These are phyloP conservation scores for Apostichopus californicus DNA, from an alignment of 35 echinoderm and acorn worm species.

Conservation along the genomic window DNA sequence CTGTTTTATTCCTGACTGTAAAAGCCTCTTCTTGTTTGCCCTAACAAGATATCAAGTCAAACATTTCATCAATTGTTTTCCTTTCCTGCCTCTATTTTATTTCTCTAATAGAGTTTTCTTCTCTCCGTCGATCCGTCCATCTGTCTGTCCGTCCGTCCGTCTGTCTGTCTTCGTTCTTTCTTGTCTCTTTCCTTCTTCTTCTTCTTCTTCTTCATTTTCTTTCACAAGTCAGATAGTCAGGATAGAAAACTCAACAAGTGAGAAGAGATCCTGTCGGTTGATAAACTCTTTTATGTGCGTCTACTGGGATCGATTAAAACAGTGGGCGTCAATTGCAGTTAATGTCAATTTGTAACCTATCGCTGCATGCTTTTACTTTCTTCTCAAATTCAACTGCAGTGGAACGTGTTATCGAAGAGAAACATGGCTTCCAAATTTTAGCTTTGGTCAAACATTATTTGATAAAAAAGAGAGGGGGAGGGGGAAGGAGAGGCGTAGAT, in stretches of 20 bases:
- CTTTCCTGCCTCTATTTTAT: not conserved
- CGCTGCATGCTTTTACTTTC: not conserved
- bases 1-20: not conserved
- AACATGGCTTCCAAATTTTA: too few relatives aligned
- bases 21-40: not conserved
- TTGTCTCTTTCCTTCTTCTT: too few relatives aligned
- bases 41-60: slow-evolving; percentile 20
- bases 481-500: too few relatives aligned
- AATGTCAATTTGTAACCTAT: not conserved
- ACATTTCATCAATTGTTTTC: slow-evolving; percentile 15
- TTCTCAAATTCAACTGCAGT: too few relatives aligned
- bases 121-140: too few relatives aligned
- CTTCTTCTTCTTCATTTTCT: too few relatives aligned
- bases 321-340: not conserved
- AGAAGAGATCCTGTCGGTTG: not conserved
- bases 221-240: not conserved
- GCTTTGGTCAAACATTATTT: too few relatives aligned
- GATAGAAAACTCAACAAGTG: not conserved
- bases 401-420: too few relatives aligned
- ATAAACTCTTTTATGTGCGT: not conserved
- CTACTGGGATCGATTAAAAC: slow-evolving; percentile 40
- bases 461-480: too few relatives aligned
- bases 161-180: too few relatives aligned
- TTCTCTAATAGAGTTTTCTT: not conserved
- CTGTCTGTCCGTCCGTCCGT: too few relatives aligned